These are phyloP conservation scores for Tetranychus piercei DNA, from an alignment of 2,888 invertebrate species.

Conservation along the genomic window DNA sequence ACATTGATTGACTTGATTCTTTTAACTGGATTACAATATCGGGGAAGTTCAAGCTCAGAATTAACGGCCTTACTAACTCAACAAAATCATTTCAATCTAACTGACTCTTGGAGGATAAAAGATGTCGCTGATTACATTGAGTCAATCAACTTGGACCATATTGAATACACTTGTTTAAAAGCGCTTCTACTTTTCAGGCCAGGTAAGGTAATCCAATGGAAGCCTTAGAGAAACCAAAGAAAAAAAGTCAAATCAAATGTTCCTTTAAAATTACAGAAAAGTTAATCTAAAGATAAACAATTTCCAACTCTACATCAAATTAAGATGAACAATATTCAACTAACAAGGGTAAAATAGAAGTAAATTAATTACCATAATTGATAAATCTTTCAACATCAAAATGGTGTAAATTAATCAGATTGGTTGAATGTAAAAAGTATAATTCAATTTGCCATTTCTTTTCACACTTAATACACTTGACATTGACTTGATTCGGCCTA, in stretches of 20 bases:
- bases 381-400: too few relatives aligned
- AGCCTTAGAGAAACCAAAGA: not conserved
- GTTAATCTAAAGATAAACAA: too few relatives aligned
- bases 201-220: conserved; percentile 40
- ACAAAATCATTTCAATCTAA: conserved; percentile 11
- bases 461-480: not conserved
- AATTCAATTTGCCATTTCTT: not conserved
- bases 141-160: conserved; percentile 51
- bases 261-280: too few relatives aligned
- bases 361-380: too few relatives aligned
- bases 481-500: not conserved
- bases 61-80: conserved; percentile 9
- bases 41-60: not conserved
- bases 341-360: too few relatives aligned
- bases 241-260: too few relatives aligned
- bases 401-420: too few relatives aligned
- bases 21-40: conserved; percentile 13
- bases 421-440: too few relatives aligned
- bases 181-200: conserved; percentile 59
- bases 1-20: conserved; percentile 18
- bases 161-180: conserved; percentile 68
- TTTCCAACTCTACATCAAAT: too few relatives aligned
- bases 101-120: conserved; percentile 34
- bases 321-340: too few relatives aligned
- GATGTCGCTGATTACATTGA: conserved; percentile 48